These are phyloP conservation scores for Agapornis roseicollis DNA, from an alignment of 2,113 vertebrate species.

Conservation along the genomic window DNA sequence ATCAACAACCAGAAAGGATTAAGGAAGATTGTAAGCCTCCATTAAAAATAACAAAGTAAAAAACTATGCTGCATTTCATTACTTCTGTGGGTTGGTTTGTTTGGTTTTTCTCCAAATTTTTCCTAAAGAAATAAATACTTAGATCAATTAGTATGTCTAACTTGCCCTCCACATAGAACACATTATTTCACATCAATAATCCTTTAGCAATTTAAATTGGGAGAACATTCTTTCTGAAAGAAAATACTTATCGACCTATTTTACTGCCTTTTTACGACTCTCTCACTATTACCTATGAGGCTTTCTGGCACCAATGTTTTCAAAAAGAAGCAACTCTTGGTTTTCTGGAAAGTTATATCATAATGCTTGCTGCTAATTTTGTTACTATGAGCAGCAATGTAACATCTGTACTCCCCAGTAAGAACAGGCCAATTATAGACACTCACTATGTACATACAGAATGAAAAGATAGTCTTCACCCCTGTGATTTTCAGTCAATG, in stretches of 20 bases:
- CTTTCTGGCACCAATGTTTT: not conserved
- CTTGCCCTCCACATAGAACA: not conserved
- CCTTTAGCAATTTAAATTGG: not conserved
- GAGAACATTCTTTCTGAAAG: not conserved
- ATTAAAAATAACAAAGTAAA: conserved; percentile 47
- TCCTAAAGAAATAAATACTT: not conserved
- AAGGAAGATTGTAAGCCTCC: conserved; percentile 23
- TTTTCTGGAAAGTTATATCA: not conserved
- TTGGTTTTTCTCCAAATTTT: not conserved
- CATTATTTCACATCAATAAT: not conserved
- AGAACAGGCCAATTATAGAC: not conserved
- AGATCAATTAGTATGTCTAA: not conserved
- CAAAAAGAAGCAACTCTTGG: not conserved
- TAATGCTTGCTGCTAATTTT: not conserved
- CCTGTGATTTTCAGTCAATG: not conserved
- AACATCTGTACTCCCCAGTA: not conserved
- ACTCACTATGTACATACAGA: not conserved
- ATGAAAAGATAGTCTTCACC: not conserved
- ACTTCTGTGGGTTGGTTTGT: not conserved
- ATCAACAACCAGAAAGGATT: conserved; percentile 6
- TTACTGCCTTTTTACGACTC: not conserved
- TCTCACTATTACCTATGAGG: not conserved
- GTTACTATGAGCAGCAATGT: not conserved
- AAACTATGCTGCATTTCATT: conserved; percentile 26
- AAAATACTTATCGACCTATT: not conserved